A percentile compares a stretch with the other conserved stretches of the same genome.
phyloP scores from a whole-genome alignment of 2,113 vertebrate genomes.

The Phalacrocorax pelagicus region DNA sequence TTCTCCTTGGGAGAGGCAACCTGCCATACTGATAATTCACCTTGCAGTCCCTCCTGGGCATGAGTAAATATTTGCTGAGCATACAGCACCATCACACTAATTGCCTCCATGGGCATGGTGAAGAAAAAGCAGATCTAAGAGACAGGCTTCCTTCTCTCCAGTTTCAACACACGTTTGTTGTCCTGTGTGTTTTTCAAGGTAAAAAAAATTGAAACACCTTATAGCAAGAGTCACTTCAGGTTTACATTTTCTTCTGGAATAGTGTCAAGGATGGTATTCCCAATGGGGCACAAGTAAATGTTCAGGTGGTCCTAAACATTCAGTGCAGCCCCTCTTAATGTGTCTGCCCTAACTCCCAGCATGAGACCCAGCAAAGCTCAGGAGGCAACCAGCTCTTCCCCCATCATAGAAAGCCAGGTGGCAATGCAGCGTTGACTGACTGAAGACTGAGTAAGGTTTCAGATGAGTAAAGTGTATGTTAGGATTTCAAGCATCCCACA shows the following conservation, averaged over 20 bases:
- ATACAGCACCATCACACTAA: background rate
- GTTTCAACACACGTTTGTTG: background rate
- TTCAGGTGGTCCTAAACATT: background rate
- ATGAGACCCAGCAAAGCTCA: background rate
- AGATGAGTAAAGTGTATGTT: background rate
- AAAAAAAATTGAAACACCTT: background rate
- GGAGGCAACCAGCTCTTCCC: background rate
- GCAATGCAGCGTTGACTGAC: background rate
- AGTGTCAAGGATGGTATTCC: background rate
- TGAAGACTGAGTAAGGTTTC: background rate
- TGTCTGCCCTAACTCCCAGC: background rate
- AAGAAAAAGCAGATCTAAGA: background rate
- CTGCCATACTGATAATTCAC: background rate
- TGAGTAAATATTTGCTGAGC: background rate
- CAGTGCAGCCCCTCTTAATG: background rate
- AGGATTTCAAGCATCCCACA: constrained; percentile 22
- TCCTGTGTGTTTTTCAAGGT: background rate
- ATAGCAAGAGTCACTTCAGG: background rate
- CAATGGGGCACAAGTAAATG: background rate
- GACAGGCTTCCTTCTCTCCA: background rate
- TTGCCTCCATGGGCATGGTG: background rate
- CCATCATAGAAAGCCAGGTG: background rate
- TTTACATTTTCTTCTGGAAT: background rate
- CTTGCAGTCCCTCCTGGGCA: background rate
- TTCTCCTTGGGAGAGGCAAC: background rate